These are phyloP conservation scores for Sciurus niger DNA, from an alignment of 2,113 vertebrate species.

Conservation along the genomic window DNA sequence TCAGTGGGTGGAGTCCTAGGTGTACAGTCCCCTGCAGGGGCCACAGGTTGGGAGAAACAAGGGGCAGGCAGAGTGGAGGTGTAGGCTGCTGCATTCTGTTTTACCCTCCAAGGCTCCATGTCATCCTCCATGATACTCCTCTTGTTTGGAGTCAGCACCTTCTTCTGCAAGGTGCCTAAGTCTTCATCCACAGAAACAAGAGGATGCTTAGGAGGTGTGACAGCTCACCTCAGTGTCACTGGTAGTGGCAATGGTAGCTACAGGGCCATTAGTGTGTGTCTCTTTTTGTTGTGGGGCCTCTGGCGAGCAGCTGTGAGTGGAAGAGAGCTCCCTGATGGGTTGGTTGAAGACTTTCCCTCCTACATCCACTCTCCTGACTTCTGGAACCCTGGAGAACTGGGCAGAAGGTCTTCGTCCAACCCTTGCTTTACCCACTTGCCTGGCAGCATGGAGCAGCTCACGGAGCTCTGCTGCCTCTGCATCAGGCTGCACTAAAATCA, in stretches of 20 bases:
- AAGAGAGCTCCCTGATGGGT: background rate
- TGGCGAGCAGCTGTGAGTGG: background rate
- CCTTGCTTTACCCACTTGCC: too few relatives aligned
- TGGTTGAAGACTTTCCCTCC: too few relatives aligned
- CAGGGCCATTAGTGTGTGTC: background rate
- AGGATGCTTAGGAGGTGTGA: background rate
- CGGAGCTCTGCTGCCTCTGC: too few relatives aligned
- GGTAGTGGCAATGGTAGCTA: background rate
- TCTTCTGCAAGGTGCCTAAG: background rate
- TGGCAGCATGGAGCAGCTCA: too few relatives aligned
- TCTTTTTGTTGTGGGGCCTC: background rate
- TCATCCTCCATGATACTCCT: background rate
- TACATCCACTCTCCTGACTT: background rate
- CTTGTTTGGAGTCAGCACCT: background rate
- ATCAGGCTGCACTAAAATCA: too few relatives aligned
- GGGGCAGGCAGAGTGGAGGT: too few relatives aligned
- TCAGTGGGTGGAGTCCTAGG: too few relatives aligned
- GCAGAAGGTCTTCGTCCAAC: background rate
- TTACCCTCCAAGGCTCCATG: too few relatives aligned
- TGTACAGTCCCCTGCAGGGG: too few relatives aligned
- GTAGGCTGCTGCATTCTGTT: too few relatives aligned
- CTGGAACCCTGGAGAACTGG: background rate
- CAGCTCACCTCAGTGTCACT: background rate
- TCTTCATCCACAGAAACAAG: background rate
- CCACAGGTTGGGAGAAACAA: too few relatives aligned